Conservation (phyloP, 2,113 vertebrate genomes). For the Blennius ocellaris region DNA sequence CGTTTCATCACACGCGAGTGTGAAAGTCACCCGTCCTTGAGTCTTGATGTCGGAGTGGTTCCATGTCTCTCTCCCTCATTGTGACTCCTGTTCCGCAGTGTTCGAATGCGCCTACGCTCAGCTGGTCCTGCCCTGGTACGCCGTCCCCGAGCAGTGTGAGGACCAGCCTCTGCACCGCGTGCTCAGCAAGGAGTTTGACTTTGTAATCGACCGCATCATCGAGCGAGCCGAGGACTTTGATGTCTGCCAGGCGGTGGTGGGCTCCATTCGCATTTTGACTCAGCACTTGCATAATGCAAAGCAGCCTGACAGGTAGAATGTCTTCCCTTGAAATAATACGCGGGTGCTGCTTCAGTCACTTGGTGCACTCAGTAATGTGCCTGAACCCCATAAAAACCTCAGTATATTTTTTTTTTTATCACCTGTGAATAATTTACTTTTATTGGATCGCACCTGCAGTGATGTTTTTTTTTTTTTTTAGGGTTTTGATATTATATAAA, state of each 20-base stretch:
- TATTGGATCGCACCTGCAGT: slow-evolving; percentile 21
- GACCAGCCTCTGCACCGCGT: slow-evolving; percentile 77
- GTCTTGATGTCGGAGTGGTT: slow-evolving; percentile 30
- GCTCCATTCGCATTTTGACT: slow-evolving; percentile 79
- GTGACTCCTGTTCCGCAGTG: slow-evolving; percentile 72
- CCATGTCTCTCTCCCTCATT: no score
- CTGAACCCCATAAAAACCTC: slow-evolving; percentile 40
- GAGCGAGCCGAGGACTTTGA: slow-evolving; percentile 68
- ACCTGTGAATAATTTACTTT: slow-evolving; percentile 61
- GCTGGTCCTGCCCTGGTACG: slow-evolving; percentile 79
- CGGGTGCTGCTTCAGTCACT: slow-evolving; percentile 18
- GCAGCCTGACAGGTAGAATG: slow-evolving; percentile 76
- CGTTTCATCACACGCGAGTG: slow-evolving; percentile 4
- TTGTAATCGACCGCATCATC: slow-evolving; percentile 72
- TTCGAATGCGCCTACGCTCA: slow-evolving; percentile 80
- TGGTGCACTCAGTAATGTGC: slow-evolving; percentile 42
- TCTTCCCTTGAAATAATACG: background rate
- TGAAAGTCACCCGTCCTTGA: background rate
- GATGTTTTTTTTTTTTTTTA: background rate
- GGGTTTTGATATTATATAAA: background rate
- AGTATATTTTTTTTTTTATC: slow-evolving; percentile 22
- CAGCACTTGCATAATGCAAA: slow-evolving; percentile 80
- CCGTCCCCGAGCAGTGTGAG: slow-evolving; percentile 60
- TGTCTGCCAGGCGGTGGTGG: slow-evolving; percentile 71
- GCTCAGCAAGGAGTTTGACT: slow-evolving; percentile 76